Conservation (phyloP, 2,113 vertebrate species). For the Sphyrna mokarran region DNA sequence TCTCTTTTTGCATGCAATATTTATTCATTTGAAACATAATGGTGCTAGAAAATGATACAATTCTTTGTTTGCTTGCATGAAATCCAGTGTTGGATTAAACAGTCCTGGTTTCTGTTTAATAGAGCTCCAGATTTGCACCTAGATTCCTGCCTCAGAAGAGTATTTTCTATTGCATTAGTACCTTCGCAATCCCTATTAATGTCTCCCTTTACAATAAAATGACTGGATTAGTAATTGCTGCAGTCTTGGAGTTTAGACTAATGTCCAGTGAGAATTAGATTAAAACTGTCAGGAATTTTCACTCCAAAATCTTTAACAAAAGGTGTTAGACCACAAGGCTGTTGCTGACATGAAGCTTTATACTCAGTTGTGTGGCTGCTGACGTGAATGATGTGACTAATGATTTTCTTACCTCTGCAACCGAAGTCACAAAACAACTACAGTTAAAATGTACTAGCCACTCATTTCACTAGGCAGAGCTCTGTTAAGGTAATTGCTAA, state of each 20-base stretch:
- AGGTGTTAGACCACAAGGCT: not conserved
- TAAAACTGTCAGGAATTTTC: not conserved
- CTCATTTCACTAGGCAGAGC: not conserved
- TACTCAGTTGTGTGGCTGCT: not conserved
- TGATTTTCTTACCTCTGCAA: not conserved
- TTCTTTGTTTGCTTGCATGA: not conserved
- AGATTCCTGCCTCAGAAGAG: not conserved
- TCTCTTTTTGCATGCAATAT: not conserved
- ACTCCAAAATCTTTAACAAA: not conserved
- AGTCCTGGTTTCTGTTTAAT: not conserved
- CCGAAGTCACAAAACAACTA: not conserved
- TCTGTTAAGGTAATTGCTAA: slow-evolving; percentile 4
- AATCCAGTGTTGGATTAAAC: not conserved
- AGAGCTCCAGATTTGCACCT: not conserved
- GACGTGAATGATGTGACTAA: not conserved
- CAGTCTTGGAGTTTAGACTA: not conserved
- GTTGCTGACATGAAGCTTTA: not conserved
- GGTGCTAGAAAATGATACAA: not conserved
- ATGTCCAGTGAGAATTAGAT: not conserved
- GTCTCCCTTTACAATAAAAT: not conserved
- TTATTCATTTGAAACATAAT: not conserved
- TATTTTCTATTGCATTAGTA: not conserved
- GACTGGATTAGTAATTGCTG: not conserved
- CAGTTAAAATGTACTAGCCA: not conserved
- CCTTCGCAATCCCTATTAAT: not conserved